Evolutionary conservation across 1,140 invertebrate genomes (phyloP), one percentile per base, ranked within the genome.

Genomic region (Aleiodes sp.): DNA sequence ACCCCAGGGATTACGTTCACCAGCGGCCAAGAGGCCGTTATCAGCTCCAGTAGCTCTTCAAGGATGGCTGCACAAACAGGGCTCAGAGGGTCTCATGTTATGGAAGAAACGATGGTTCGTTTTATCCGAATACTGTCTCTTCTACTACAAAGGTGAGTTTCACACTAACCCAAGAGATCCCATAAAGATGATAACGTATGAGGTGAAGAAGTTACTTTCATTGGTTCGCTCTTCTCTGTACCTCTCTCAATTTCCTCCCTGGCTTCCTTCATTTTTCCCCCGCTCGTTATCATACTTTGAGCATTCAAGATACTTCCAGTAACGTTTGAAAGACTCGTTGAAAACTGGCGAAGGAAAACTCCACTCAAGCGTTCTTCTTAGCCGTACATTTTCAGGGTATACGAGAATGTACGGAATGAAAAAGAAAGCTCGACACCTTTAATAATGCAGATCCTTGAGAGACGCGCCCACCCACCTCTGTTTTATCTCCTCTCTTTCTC

Each of bases 41-140:
- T 89, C 93, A 26, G 92, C 94, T 1, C 92, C 93, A 3, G 95
- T 98, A 0, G 91, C 94, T 1, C 88, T 96, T 66, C 90, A 93
- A 75, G 96, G 96, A 8, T 96, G 96, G 92, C 87, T 98, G 4
- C 92, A 96, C 80, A 96, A 97, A 82, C 94, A 97, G 83, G 96
- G 96, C 33, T 94, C 94, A 35, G 93, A 95, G 78, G 93, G 94
- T 4, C 86, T 98, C 2, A 97, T 96, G 89, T 90, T 96, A 16
- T 98, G 96, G 96, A 94, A 96, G 82, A 96, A 95, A 82, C 88
- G 96, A 37, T 98, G 96, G 96, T 98, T 96, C 87, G 96, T 98
- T 24, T 86, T 98, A 21, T 94, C 94, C 4, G 95, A 98, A 81
- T 98, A 96, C 84, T 96, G 95, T 80, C 89, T 98, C 57, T 98